Evolutionary conservation across 2,113 vertebrate species (phyloP), one percentile per base, ranked within the genome.

Genomic region (Mobula birostris): DNA sequence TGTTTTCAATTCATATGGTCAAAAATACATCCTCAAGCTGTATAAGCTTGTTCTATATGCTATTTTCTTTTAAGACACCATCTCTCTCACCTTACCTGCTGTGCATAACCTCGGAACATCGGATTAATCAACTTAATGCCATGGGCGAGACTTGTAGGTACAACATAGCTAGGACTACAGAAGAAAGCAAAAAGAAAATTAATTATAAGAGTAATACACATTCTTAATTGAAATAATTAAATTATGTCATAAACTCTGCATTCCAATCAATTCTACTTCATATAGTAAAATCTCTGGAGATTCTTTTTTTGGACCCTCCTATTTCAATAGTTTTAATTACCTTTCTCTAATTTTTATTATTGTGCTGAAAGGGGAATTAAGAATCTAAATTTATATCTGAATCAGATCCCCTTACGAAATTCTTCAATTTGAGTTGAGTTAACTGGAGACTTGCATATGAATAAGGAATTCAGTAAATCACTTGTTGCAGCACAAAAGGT

Each of bases 81-180:
- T 7, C 90, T 72, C 32, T 56, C 70, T 70, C 19, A 32, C 77
- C 97, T 92, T 97, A 99, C 99, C 99, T 99, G 99, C 96, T 99
- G 99, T 32, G 99, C 98, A 36, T 99, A 99, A 95, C 99, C 99
- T 94, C 99, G 98, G 96, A 99, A 99, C 98, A 99, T 98, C 58
- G 99, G 99, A 96, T 99, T 99, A 95, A 99, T 98, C 83, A 99
- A 97, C 96, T 99, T 99, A 96, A 99, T 99, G 94, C 98, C 98
- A 5, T 99, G 98, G 72, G 98, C 99, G 11, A 99, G 97, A 95
- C 97, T 98, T 96, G 98, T 99, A 36, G 99, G 99, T 88, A 99
- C 97, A 77, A 99, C 98, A 0, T 99, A 99, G 96, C 98, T 99
- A 0, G 98, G 99, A 95, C 99, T 99, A 96, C 19, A 74, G 56